A percentile compares a stretch with the other conserved stretches of the same genome.
Conservation (phyloP, 2,888 invertebrate species). For the Stenichneumon culpator region DNA sequence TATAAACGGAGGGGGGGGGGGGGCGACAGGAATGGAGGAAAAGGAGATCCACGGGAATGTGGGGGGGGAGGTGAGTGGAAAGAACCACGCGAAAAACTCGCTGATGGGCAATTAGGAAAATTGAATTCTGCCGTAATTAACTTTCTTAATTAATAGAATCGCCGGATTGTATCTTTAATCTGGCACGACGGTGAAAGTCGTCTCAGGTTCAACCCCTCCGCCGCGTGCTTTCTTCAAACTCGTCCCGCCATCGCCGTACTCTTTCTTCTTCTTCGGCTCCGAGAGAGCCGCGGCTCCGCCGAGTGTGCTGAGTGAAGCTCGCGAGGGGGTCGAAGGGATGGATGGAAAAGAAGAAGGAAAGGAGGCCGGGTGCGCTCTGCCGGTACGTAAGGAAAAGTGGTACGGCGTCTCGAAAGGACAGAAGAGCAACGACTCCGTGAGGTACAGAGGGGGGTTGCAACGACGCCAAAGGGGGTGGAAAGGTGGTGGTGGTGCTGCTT, state of each 20-base stretch:
- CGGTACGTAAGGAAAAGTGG: slow-evolving; percentile 12
- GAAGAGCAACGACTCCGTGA: slow-evolving; percentile 44
- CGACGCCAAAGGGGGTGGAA: slow-evolving; percentile 52
- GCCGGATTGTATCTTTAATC: slow-evolving; percentile 80
- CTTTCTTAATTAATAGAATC: slow-evolving; percentile 82
- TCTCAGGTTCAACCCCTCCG: slow-evolving; percentile 57
- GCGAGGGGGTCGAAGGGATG: slow-evolving; percentile 14
- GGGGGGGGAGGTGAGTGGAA: slow-evolving; percentile 49
- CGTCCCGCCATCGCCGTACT: slow-evolving; percentile 11
- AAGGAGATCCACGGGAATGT: slow-evolving; percentile 50
- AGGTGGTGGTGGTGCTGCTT: slow-evolving; percentile 55
- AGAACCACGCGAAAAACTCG: slow-evolving; percentile 69
- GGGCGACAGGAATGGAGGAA: slow-evolving; percentile 35
- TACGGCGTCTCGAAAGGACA: slow-evolving; percentile 44
- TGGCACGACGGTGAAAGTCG: slow-evolving; percentile 74
- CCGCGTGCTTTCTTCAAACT: background rate
- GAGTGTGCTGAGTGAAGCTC: slow-evolving; percentile 43
- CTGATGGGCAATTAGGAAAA: slow-evolving; percentile 81
- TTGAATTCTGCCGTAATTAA: slow-evolving; percentile 80
- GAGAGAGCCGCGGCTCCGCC: slow-evolving; percentile 53
- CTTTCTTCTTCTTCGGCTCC: slow-evolving; percentile 53
- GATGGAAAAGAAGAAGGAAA: slow-evolving; percentile 39
- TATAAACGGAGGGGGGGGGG: slow-evolving; percentile 10
- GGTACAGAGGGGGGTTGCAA: slow-evolving; percentile 10
- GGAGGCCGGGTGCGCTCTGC: background rate